Conservation (phyloP, 2,113 vertebrate genomes). For the Alectura lathami region DNA sequence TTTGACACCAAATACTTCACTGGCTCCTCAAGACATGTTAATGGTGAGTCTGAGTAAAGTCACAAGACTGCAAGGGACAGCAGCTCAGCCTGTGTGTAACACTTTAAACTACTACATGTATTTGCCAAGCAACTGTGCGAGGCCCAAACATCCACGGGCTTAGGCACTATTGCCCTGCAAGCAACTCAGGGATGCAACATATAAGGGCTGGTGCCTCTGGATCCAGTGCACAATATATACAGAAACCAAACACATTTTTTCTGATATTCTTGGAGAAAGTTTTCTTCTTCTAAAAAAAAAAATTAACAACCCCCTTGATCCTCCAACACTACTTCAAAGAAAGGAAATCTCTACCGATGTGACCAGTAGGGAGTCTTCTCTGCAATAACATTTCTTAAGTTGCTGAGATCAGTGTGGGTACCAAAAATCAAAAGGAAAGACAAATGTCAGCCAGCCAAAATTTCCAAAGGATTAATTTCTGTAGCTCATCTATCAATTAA, state of each 20-base stretch:
- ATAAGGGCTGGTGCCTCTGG: neutral
- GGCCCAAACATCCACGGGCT: neutral
- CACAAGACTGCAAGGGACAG: neutral
- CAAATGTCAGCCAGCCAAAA: neutral
- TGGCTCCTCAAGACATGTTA: neutral
- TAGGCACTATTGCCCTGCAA: neutral
- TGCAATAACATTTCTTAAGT: neutral
- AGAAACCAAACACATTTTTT: neutral
- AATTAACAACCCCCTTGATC: neutral
- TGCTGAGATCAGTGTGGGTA: neutral
- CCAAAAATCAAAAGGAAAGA: neutral
- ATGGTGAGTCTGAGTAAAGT: neutral
- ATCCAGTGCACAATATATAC: rapidly evolving
- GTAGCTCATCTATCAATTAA: neutral
- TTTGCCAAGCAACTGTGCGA: neutral
- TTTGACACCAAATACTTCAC: neutral
- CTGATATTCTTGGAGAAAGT: neutral
- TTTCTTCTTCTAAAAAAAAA: neutral
- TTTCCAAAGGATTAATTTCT: neutral
- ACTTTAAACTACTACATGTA: neutral
- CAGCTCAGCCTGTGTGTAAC: neutral
- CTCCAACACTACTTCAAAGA: neutral
- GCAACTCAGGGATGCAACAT: neutral
- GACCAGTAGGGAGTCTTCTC: neutral
- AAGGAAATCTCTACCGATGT: neutral